These are phyloP conservation scores for Lophochroa leadbeateri DNA, from an alignment of 2,113 vertebrate species.

Conservation along the genomic window DNA sequence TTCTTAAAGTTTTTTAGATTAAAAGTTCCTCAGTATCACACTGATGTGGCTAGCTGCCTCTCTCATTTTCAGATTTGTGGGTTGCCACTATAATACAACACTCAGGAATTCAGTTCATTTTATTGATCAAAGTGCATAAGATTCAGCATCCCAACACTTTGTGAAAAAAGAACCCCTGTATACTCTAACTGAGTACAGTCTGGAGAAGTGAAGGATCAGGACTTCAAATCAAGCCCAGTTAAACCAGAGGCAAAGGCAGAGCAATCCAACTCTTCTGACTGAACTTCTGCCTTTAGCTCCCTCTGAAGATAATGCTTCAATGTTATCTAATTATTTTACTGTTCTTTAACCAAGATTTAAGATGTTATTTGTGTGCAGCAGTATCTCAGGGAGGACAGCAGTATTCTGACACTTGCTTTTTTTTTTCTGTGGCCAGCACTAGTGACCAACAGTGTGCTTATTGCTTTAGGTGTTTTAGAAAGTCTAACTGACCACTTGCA, in stretches of 20 bases:
- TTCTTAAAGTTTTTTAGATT: background rate
- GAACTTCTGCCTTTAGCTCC: background rate
- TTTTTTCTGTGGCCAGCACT: background rate
- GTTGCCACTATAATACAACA: background rate
- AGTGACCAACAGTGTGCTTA: background rate
- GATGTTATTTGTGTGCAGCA: background rate
- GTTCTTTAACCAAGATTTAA: background rate
- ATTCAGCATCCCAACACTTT: background rate
- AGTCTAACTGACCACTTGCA: background rate
- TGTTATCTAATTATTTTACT: background rate
- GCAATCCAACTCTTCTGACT: background rate
- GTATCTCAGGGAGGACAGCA: background rate
- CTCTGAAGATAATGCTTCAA: background rate
- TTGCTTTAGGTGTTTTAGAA: background rate
- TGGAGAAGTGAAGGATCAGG: background rate
- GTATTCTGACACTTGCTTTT: background rate
- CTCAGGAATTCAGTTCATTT: background rate
- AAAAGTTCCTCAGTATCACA: background rate
- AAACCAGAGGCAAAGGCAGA: background rate
- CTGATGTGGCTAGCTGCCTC: background rate
- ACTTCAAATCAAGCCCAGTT: background rate
- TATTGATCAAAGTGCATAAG: background rate
- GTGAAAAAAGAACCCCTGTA: background rate
- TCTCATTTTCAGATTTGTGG: background rate
- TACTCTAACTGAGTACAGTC: background rate